Evolutionary conservation across 1,140 invertebrate genomes (phyloP), one percentile per base, ranked within the genome.

Genomic region (Proales similis): DNA sequence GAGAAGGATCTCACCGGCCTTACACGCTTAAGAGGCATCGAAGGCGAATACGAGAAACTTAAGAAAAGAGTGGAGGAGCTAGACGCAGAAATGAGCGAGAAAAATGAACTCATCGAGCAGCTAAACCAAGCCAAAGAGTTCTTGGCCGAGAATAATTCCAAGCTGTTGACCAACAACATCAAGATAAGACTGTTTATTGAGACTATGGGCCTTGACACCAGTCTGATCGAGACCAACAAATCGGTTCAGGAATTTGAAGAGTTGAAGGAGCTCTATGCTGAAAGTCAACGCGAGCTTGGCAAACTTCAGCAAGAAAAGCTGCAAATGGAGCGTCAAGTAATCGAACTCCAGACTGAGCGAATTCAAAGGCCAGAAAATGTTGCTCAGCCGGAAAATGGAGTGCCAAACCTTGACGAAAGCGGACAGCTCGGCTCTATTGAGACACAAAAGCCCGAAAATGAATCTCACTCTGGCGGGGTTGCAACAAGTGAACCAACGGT

Each of bases 81-180:
- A 4, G 20, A 42, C 17, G 20, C 45, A 19, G 51, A 57, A 27
- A 3, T 42, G 2, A 29, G 30, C 20, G 51, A 57, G 17, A 57
- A 57, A 30, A 57, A 57, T 30, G 51, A 57, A 17, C 27, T 57
- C 7, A 42, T 57, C 17, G 51, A 57, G 14, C 51, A 57, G 22
- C 22, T 57, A 24, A 57, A 57, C 19, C 51, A 57, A 17, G 51
- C 51, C 7, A 57, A 57, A 26, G 51, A 57, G 32, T 57, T 57
- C 32, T 26, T 57, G 29, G 51, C 51, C 20, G 51, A 57, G 9
- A 57, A 57, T 14, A 57, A 57, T 42, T 57, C 36, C 2, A 57
- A 39, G 11, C 36, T 57, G 5, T 42, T 57, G 22, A 57, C 51
- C 14, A 57, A 57, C 27, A 57, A 57, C 33, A 57, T 57, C 12